phyloP scores from a whole-genome alignment of 2,888 invertebrate species.

The Scelioninae gen. 1 region DNA sequence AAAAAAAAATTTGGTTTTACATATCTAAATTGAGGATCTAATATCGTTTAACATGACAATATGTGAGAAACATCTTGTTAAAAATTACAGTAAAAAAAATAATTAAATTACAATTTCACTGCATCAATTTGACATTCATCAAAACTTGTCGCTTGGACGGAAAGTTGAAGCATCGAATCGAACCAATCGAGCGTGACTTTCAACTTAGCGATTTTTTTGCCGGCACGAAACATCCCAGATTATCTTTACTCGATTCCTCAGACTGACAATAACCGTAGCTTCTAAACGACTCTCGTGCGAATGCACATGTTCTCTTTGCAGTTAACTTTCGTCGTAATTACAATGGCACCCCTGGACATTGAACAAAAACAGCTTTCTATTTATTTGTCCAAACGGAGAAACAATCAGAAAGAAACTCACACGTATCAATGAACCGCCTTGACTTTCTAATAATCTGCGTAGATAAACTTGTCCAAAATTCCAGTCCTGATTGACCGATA shows the following conservation, averaged over 20 bases:
- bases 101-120: too few relatives aligned
- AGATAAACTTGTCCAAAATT: constrained; percentile 13
- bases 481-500: neutral
- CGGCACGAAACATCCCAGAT: neutral
- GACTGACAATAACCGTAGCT: neutral
- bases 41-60: too few relatives aligned
- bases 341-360: constrained; percentile 25
- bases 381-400: constrained; percentile 51
- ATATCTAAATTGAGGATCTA: too few relatives aligned
- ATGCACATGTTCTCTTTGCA: neutral
- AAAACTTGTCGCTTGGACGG: too few relatives aligned
- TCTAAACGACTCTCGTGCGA: constrained; percentile 5
- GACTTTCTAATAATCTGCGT: constrained; percentile 51
- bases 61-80: too few relatives aligned
- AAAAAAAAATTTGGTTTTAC: too few relatives aligned
- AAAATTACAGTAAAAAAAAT: too few relatives aligned
- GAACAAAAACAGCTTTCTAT: constrained; percentile 51
- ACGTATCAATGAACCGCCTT: constrained; percentile 28
- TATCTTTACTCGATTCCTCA: constrained; percentile 1
- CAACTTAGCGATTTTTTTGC: neutral
- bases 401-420: constrained; percentile 44
- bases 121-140: too few relatives aligned
- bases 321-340: constrained; percentile 35
- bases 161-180: too few relatives aligned
- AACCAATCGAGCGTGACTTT: constrained; percentile 10